phyloP scores from a whole-genome alignment of 2,113 vertebrate genomes.

The Takifugu flavidus region DNA sequence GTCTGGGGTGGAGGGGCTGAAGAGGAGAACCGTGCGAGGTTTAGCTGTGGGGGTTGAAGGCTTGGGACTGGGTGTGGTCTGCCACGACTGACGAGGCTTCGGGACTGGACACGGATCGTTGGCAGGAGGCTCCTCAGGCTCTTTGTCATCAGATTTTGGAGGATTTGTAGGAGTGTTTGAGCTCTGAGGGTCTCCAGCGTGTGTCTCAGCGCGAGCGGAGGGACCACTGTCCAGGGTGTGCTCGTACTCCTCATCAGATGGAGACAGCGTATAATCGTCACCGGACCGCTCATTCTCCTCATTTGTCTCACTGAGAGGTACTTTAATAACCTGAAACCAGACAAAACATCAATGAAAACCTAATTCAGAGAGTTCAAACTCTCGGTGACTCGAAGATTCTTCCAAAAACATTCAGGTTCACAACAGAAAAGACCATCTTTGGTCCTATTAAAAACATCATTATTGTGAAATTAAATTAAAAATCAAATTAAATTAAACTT shows the following conservation, averaged over 20 bases:
- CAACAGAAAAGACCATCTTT: background rate
- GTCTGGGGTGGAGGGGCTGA: background rate
- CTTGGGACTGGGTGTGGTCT: conserved; percentile 23
- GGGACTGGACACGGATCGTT: conserved; percentile 49
- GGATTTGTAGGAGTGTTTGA: conserved; percentile 1
- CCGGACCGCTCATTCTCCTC: conserved; percentile 40
- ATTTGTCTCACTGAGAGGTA: background rate
- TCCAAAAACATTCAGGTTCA: background rate
- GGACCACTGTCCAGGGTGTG: conserved; percentile 36
- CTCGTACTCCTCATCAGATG: conserved; percentile 52
- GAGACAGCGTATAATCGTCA: conserved; percentile 44
- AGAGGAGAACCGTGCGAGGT: conserved; percentile 57
- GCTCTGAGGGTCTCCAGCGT: background rate
- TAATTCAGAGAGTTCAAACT: background rate
- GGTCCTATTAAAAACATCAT: too few species aligned
- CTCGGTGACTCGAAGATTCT: too few species aligned
- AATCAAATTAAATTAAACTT: too few species aligned
- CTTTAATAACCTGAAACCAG: conserved; percentile 22
- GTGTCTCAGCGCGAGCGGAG: background rate
- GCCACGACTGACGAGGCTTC: conserved; percentile 59
- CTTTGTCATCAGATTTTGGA: background rate
- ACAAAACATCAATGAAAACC: background rate
- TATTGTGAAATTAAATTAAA: too few species aligned
- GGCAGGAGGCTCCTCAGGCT: background rate
- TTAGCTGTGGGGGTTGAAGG: conserved; percentile 57